Base-by-base conservation (phyloP, 2,113 vertebrate genomes). In the Dicaeum eximium region DNA sequence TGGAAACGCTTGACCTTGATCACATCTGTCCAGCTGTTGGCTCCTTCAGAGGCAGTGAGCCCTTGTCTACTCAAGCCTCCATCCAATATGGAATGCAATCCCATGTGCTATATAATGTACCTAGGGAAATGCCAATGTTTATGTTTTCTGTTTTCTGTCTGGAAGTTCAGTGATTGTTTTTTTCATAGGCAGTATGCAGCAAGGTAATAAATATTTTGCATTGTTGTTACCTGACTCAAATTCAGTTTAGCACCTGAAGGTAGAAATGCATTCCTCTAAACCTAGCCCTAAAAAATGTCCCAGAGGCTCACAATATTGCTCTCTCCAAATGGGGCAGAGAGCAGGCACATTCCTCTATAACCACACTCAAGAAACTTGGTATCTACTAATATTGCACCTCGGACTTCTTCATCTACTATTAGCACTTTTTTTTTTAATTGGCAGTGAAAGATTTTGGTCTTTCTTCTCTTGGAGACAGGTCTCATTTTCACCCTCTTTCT, bases 391-490 rank as follows among this genome's bases (percentile, higher is more conserved):
- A 50, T 57, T 95, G 74, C 57, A 85, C 22, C 13, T 60, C 19
- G 10, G 65, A 58, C 44, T 80, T 77, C 80, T 90, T 84, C 13
- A 42, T 82, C 70, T 87, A 37, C 37, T 75, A 28, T 75, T 90
- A 53, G 45, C 24, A 40, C 42, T 61, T 80, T 62, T 54, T 22
- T 74, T 70, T 45, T 83, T 64, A 67, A 57, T 70, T 79, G 74
- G 13, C 11, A 85, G 10, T 60, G 50, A 56, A 87, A 85, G 65
- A 72, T 69, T 71, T 74, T 57, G 42, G 40, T 70, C 56, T 92
- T 83, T 93, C 75, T 80, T 95, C 74, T 95, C 96, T 77, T 62
- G 74, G 70, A 93, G 73, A 69, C 56, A 72, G 48, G 80, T 94
- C 61, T 94, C 79, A 92, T 91, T 96, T 92, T 96, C 83, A 93